Evolutionary conservation across 2,113 vertebrate genomes (phyloP).

Genomic region (Sinosuthora webbiana): DNA sequence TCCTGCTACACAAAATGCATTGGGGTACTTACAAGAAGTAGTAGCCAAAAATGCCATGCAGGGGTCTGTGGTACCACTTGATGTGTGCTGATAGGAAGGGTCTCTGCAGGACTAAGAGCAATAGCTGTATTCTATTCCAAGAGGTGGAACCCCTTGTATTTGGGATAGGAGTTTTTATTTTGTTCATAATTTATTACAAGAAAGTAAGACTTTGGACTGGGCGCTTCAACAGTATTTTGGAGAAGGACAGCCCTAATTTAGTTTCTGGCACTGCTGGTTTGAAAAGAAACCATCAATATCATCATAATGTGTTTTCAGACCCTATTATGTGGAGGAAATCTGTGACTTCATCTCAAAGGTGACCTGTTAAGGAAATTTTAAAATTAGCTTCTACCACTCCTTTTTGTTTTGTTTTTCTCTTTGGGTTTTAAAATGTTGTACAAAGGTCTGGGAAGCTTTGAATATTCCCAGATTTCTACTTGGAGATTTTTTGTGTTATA

Average conservation of each 20-base stretch:
- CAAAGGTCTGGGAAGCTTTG: constrained; percentile 1
- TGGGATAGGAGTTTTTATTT: neutral
- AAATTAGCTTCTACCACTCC: neutral
- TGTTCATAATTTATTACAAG: neutral
- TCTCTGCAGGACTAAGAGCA: neutral
- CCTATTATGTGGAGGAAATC: neutral
- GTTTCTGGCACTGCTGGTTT: neutral
- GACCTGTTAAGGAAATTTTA: constrained; percentile 6
- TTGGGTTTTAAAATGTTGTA: constrained; percentile 9
- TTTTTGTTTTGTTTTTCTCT: constrained; percentile 30
- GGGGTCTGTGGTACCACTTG: neutral
- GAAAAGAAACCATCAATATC: neutral
- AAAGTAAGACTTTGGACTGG: neutral
- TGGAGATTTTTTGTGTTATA: neutral
- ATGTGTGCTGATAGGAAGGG: neutral
- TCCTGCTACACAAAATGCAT: neutral
- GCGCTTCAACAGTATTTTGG: neutral
- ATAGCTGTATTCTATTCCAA: neutral
- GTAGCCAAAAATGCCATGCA: neutral
- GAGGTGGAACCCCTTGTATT: neutral
- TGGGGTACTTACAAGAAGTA: accelerated
- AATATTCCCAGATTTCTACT: constrained; percentile 24
- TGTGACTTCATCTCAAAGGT: neutral
- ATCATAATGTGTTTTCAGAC: neutral
- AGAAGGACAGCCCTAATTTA: neutral